Conservation (phyloP, 2,888 invertebrate species). For the Apotomis turbidana region DNA sequence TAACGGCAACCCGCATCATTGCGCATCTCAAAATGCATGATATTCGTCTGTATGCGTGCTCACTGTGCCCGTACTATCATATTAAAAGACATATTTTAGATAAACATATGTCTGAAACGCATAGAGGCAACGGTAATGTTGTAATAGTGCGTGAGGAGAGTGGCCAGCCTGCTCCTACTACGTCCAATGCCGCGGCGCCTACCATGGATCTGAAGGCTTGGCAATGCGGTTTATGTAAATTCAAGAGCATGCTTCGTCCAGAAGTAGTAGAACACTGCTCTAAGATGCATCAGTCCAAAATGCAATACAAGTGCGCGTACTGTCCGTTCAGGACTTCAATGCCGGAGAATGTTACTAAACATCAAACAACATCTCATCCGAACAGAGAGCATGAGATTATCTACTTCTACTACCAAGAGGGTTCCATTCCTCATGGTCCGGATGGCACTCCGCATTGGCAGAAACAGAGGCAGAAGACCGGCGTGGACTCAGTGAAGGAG, state of each 20-base stretch:
- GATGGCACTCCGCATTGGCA: constrained; percentile 69
- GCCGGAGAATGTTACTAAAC: constrained; percentile 83
- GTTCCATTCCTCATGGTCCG: constrained; percentile 59
- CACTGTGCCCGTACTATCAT: constrained; percentile 87
- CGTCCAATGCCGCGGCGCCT: constrained; percentile 55
- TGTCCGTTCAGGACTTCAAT: constrained; percentile 85
- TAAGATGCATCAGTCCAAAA: constrained; percentile 85
- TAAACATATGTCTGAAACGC: constrained; percentile 86
- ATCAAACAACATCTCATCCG: constrained; percentile 85
- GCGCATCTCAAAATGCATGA: constrained; percentile 91
- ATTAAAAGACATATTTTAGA: constrained; percentile 86
- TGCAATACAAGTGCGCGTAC: constrained; percentile 88
- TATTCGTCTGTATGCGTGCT: constrained; percentile 88
- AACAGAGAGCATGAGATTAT: constrained; percentile 67
- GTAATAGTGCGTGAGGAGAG: constrained; percentile 67
- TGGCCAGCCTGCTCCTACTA: constrained; percentile 46
- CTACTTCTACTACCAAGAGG: constrained; percentile 83
- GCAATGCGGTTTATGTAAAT: constrained; percentile 88
- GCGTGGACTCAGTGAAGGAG: constrained; percentile 53
- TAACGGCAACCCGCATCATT: constrained; percentile 85
- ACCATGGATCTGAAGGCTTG: constrained; percentile 85
- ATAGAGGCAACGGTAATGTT: constrained; percentile 76
- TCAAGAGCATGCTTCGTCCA: constrained; percentile 82
- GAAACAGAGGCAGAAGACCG: constrained; percentile 61
- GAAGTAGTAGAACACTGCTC: constrained; percentile 85